phyloP scores from a whole-genome alignment of 2,113 vertebrate genomes.

The Heloderma charlesbogerti region DNA sequence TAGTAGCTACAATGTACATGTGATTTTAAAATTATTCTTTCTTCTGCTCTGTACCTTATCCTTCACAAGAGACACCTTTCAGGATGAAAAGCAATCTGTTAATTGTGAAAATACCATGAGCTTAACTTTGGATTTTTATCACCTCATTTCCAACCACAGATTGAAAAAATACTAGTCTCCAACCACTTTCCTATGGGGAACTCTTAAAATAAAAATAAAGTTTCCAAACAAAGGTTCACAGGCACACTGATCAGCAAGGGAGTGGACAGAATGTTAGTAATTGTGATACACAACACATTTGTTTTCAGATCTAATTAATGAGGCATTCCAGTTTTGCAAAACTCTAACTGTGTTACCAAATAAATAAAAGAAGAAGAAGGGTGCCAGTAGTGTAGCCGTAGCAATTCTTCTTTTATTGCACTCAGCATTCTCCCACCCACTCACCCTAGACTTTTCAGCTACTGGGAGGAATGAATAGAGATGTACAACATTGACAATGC shows the following conservation, averaged over 20 bases:
- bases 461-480: constrained; percentile 12
- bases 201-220: constrained; percentile 20
- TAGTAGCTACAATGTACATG: neutral
- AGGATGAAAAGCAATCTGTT: neutral
- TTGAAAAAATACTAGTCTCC: neutral
- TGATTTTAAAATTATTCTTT: neutral
- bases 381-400: constrained; percentile 31
- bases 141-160: neutral
- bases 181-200: neutral
- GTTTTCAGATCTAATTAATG: constrained; percentile 39
- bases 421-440: neutral
- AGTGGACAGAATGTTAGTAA: neutral
- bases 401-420: neutral
- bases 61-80: no score
- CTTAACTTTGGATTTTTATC: neutral
- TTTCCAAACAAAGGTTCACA: neutral
- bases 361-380: constrained; percentile 45
- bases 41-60: neutral
- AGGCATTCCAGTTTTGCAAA: constrained; percentile 23
- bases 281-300: neutral
- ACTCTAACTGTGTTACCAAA: constrained; percentile 2
- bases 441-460: neutral
- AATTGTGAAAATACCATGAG: neutral
- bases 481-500: constrained; percentile 45
- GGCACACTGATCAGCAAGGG: neutral